phyloP scores from a whole-genome alignment of 2,797 vertebrate species.

The Coracias cyanogaster region DNA sequence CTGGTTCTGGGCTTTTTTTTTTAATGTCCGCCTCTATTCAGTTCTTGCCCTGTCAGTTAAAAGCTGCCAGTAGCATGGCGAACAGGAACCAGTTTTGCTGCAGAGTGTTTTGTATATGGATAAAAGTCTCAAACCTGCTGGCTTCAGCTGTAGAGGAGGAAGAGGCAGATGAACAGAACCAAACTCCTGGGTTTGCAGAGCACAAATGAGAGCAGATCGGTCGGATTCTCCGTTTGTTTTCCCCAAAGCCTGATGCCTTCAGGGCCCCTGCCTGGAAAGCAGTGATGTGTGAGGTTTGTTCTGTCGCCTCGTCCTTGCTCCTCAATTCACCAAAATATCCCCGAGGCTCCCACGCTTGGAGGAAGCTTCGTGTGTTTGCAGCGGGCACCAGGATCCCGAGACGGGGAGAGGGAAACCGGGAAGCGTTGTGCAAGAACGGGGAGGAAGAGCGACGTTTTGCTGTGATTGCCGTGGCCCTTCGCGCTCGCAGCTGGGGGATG shows the following conservation, averaged over 20 bases:
- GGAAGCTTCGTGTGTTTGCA: neutral
- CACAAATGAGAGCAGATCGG: neutral
- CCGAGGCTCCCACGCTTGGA: neutral
- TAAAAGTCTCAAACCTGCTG: neutral
- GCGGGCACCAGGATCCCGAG: neutral
- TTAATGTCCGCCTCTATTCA: neutral
- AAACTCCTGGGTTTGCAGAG: neutral
- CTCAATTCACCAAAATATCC: neutral
- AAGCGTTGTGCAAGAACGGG: neutral
- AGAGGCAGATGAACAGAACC: neutral
- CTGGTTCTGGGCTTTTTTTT: neutral
- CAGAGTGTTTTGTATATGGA: neutral
- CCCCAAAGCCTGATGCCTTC: neutral
- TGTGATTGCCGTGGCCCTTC: neutral
- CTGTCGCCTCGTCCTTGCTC: neutral
- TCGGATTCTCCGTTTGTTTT: neutral
- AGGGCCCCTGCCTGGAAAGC: neutral
- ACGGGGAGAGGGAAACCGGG: neutral
- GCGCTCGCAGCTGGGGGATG: neutral
- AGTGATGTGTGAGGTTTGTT: neutral
- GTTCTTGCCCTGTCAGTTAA: neutral
- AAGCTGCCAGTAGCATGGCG: neutral
- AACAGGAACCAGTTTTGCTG: neutral
- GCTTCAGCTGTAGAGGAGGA: neutral
- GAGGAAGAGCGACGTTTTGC: neutral